These are phyloP conservation scores for Xiphophorus maculatus DNA, from an alignment of 2,113 vertebrate genomes.

Conservation along the genomic window DNA sequence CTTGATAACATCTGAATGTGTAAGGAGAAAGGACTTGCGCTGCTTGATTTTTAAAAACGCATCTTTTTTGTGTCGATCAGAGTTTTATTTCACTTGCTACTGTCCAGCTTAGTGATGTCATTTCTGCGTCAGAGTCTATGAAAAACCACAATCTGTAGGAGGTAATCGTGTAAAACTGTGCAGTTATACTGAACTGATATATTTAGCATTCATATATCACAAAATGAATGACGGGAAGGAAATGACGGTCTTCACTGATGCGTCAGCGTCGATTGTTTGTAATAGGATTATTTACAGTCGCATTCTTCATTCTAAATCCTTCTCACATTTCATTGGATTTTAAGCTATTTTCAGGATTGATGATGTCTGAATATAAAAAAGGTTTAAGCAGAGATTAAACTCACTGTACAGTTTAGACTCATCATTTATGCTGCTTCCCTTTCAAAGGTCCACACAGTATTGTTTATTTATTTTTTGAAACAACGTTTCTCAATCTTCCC, in stretches of 20 bases:
- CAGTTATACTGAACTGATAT: not conserved
- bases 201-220: conserved; percentile 13
- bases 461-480: not conserved
- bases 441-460: not conserved
- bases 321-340: conserved; percentile 7
- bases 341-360: not conserved
- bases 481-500: conserved; percentile 36
- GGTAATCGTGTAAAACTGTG: not conserved
- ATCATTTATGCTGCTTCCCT: not conserved
- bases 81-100: not conserved
- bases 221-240: not conserved
- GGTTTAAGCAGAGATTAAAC: not conserved
- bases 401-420: conserved; percentile 3
- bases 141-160: conserved; percentile 16
- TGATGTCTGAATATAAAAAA: not conserved
- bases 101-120: conserved; percentile 18
- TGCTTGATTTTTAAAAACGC: conserved; percentile 45
- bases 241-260: conserved; percentile 8
- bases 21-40: conserved; percentile 53
- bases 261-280: not conserved
- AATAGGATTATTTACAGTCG: not conserved
- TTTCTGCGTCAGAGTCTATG: not conserved
- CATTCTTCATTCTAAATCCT: conserved; percentile 1
- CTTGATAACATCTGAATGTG: conserved; percentile 78
- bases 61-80: conserved; percentile 28